These are phyloP conservation scores for Hydropotes inermis DNA, from an alignment of 2,113 vertebrate species.

Conservation along the genomic window DNA sequence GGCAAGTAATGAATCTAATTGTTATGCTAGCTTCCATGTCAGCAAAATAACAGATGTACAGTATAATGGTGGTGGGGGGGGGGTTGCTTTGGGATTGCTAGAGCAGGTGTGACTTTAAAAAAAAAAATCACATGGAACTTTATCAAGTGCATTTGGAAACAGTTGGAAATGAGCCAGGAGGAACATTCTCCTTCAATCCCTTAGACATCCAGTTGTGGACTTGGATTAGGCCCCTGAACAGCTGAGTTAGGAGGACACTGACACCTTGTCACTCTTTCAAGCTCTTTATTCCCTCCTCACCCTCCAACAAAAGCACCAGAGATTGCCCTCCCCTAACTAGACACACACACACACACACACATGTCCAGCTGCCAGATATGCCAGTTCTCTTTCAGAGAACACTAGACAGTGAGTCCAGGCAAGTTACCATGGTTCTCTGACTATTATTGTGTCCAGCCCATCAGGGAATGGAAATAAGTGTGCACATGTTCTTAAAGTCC, in stretches of 20 bases:
- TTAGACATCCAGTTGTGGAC: conserved; percentile 81
- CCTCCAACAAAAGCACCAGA: conserved; percentile 56
- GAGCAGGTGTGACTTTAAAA: conserved; percentile 81
- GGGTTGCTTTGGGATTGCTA: conserved; percentile 73
- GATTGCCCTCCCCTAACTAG: neutral
- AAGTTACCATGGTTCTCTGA: conserved; percentile 44
- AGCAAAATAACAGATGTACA: conserved; percentile 84
- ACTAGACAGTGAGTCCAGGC: conserved; percentile 30
- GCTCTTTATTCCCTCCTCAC: conserved; percentile 49
- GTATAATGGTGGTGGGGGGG: conserved; percentile 58
- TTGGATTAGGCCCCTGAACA: conserved; percentile 76
- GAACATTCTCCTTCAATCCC: conserved; percentile 71
- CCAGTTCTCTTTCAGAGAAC: conserved; percentile 29
- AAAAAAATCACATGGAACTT: conserved; percentile 75
- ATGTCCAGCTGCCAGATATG: conserved; percentile 71
- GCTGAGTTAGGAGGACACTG: conserved; percentile 79
- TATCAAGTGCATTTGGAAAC: conserved; percentile 77
- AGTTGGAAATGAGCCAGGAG: conserved; percentile 75
- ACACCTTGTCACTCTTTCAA: conserved; percentile 78
- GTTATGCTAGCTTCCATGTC: conserved; percentile 79
- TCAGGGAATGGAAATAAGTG: conserved; percentile 65
- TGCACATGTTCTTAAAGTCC: conserved; percentile 74
- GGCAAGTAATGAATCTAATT: conserved; percentile 79
- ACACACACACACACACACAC: neutral
- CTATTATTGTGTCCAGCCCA: conserved; percentile 56